phyloP scores from a whole-genome alignment of 2,888 invertebrate species.

The Hesperia comma region DNA sequence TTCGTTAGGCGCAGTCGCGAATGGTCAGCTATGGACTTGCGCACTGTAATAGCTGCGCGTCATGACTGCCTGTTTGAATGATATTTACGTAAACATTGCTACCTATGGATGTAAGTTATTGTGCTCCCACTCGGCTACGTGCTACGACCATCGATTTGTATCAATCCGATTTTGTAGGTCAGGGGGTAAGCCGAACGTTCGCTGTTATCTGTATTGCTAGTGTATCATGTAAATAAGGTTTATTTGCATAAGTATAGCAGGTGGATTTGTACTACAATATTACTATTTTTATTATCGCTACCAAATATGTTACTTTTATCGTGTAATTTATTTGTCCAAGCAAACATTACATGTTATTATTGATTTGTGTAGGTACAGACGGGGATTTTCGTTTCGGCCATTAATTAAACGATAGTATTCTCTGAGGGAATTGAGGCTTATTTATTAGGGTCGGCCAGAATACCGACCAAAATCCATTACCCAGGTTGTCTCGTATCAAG shows the following conservation, averaged over 20 bases:
- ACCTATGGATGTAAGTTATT: slow-evolving; percentile 43
- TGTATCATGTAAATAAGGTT: background rate
- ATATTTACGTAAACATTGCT: slow-evolving; percentile 24
- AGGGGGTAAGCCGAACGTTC: slow-evolving; percentile 52
- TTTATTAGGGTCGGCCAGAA: too few species aligned
- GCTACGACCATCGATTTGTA: slow-evolving; percentile 68
- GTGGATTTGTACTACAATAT: background rate
- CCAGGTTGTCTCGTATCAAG: too few species aligned
- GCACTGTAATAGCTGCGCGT: slow-evolving; percentile 57
- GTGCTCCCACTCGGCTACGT: slow-evolving; percentile 56
- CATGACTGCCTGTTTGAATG: slow-evolving; percentile 12
- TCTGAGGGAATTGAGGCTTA: too few species aligned
- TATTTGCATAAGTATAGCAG: background rate
- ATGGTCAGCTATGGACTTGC: slow-evolving; percentile 61
- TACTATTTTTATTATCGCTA: background rate
- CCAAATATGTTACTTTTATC: background rate
- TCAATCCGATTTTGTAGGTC: slow-evolving; percentile 62
- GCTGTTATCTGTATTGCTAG: slow-evolving; percentile 11
- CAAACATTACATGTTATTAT: background rate
- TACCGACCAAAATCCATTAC: too few species aligned
- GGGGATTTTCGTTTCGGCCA: too few species aligned
- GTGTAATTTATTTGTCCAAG: slow-evolving; percentile 4
- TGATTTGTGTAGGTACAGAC: background rate
- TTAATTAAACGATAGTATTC: too few species aligned
- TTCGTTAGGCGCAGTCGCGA: slow-evolving; percentile 61